Base-by-base conservation (phyloP, 2,797 vertebrate species). In the Bucorvus abyssinicus region DNA sequence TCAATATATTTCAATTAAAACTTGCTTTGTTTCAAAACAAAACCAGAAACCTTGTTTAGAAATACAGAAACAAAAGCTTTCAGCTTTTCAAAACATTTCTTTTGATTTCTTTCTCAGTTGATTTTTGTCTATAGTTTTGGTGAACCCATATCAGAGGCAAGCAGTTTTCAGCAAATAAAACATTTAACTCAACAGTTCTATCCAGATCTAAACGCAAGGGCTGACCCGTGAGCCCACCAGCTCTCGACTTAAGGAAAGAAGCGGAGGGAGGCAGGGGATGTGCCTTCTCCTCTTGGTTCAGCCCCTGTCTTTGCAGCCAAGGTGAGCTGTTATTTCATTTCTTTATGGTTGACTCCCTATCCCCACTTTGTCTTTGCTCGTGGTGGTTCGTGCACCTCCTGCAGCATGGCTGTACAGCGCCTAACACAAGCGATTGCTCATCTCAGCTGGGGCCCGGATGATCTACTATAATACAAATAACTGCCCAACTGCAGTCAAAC, bases 401-500 rank as follows among this genome's bases (percentile, higher is more conserved):
- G 59, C 32, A 49, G 49, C 0, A 0, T 21, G 45, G 78, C 71
- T 87, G 78, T 65, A 53, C 53, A 38, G 64, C 0, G 12, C 61
- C 68, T 85, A 56, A 78, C 57, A 64, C 68, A 95, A 94, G 10
- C 82, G 70, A 87, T 55, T 64, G 86, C 65, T 90, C 59, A 56
- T 78, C 84, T 91, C 89, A 93, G 14, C 83, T 36, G 87, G 70
- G 88, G 67, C 74, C 57, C 81, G 23, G 78, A 89, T 55, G 68
- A 80, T 93, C 87, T 94, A 87, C 73, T 96, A 57, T 71, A 90
- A 71, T 45, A 92, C 77, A 95, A 97, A 85, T 95, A 96, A 95
- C 86, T 40, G 68, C 65, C 90, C 65, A 50, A 84, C 49, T 83
- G 78, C 86, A 90, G 75, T 87, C 70, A 82, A 92, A 96, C 89